phyloP scores from a whole-genome alignment of 2,113 vertebrate species.

The Perca flavescens region DNA sequence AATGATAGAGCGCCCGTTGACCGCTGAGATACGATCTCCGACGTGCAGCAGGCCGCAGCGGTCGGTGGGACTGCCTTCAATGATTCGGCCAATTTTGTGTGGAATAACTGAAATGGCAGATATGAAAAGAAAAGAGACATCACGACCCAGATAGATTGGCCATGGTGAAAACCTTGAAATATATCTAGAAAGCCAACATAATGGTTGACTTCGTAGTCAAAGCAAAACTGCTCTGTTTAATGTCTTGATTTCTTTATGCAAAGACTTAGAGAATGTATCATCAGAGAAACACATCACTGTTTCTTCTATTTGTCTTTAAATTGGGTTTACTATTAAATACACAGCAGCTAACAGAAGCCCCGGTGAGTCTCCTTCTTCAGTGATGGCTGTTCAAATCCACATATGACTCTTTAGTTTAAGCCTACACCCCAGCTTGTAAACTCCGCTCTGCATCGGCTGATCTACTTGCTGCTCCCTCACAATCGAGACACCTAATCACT shows the following conservation, averaged over 20 bases:
- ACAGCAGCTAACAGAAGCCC: not conserved
- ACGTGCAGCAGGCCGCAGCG: conserved; percentile 95
- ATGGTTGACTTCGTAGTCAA: not conserved
- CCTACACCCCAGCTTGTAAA: too few relatives aligned
- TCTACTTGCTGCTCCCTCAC: too few relatives aligned
- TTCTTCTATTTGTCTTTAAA: not conserved
- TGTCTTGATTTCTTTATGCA: not conserved
- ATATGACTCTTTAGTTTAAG: not conserved
- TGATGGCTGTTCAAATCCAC: not conserved
- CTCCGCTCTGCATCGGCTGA: too few relatives aligned
- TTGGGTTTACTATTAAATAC: not conserved
- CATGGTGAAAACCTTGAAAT: conserved; percentile 2
- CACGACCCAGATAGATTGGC: too few relatives aligned
- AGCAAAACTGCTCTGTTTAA: not conserved
- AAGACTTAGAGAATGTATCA: not conserved
- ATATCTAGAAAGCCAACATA: not conserved
- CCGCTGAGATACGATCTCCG: conserved; percentile 95
- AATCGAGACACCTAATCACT: too few relatives aligned
- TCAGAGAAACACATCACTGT: not conserved
- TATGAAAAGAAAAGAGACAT: conserved; percentile 29
- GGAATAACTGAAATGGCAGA: conserved; percentile 89
- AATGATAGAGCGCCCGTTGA: conserved; percentile 94
- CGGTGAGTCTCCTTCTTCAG: not conserved
- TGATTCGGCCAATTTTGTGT: conserved; percentile 98
- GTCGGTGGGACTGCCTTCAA: conserved; percentile 96